These are phyloP conservation scores for Campaea margaritaria DNA, from an alignment of 2,888 invertebrate genomes.

Conservation along the genomic window DNA sequence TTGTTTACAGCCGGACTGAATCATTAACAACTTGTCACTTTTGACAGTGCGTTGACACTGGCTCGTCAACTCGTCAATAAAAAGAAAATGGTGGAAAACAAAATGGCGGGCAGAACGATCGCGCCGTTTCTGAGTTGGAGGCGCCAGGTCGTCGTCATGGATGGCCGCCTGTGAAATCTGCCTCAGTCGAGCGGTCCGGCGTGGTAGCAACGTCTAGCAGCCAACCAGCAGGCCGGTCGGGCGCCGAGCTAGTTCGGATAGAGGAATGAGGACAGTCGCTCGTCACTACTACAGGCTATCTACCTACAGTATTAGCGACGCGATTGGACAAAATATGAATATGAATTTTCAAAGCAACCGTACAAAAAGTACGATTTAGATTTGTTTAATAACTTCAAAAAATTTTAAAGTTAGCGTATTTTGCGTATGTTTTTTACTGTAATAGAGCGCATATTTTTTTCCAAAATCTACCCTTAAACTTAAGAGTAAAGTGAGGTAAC, in stretches of 20 bases:
- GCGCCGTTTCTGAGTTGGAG: constrained; percentile 20
- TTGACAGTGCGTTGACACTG: constrained; percentile 31
- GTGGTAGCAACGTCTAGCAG: neutral
- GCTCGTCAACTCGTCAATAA: constrained; percentile 17
- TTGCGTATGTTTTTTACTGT: too few relatives aligned
- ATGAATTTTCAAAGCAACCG: too few relatives aligned
- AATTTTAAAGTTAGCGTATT: too few relatives aligned
- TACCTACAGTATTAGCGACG: constrained; percentile 5
- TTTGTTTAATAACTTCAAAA: too few relatives aligned
- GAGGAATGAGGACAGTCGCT: constrained; percentile 25
- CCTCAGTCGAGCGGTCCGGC: constrained; percentile 7
- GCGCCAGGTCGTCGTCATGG: constrained; percentile 35
- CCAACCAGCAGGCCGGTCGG: neutral
- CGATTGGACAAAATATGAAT: too few relatives aligned
- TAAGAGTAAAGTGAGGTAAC: too few relatives aligned
- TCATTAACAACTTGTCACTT: constrained; percentile 17
- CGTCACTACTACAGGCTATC: neutral
- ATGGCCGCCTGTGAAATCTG: constrained; percentile 34
- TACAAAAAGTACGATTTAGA: too few relatives aligned
- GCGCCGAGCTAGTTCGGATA: constrained; percentile 12
- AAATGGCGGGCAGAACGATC: constrained; percentile 20
- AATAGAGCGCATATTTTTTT: too few relatives aligned
- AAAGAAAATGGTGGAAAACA: constrained; percentile 28
- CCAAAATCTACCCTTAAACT: too few relatives aligned
- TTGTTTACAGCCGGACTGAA: constrained; percentile 4